Conservation (phyloP, 2,888 invertebrate genomes). For the Melanargia galathea region DNA sequence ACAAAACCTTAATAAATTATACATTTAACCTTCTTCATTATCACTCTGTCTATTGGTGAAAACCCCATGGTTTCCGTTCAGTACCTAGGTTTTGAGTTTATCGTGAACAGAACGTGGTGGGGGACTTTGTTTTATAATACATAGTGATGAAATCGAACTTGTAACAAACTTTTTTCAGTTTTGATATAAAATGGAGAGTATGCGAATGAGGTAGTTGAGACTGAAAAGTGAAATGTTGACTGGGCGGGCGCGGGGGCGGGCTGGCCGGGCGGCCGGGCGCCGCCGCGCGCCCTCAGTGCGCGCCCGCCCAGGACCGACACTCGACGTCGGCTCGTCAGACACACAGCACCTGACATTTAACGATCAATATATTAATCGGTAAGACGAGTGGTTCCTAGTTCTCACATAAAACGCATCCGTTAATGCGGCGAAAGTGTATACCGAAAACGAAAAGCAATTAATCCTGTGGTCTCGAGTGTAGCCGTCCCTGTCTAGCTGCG, state of each 20-base stretch:
- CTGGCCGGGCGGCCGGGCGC: slow-evolving; percentile 46
- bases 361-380: slow-evolving; percentile 78
- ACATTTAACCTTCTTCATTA: no score
- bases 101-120: no score
- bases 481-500: slow-evolving; percentile 65
- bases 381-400: slow-evolving; percentile 65
- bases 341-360: slow-evolving; percentile 70
- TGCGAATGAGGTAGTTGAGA: slow-evolving; percentile 33
- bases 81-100: no score
- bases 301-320: slow-evolving; percentile 80
- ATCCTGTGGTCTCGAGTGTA: slow-evolving; percentile 49
- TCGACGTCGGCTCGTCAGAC: slow-evolving; percentile 82
- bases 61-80: no score
- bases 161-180: slow-evolving; percentile 15
- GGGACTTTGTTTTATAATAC: no score
- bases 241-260: slow-evolving; percentile 50
- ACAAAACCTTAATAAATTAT: no score
- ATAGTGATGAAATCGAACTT: background rate
- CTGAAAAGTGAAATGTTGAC: slow-evolving; percentile 61
- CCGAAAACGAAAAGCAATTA: slow-evolving; percentile 40
- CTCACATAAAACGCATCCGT: slow-evolving; percentile 3
- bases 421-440: slow-evolving; percentile 58
- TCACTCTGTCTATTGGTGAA: no score
- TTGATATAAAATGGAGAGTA: slow-evolving; percentile 28
- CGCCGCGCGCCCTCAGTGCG: slow-evolving; percentile 68